Evolutionary conservation across 2,797 vertebrate species (phyloP).

Genomic region (Gouania willdenowi): DNA sequence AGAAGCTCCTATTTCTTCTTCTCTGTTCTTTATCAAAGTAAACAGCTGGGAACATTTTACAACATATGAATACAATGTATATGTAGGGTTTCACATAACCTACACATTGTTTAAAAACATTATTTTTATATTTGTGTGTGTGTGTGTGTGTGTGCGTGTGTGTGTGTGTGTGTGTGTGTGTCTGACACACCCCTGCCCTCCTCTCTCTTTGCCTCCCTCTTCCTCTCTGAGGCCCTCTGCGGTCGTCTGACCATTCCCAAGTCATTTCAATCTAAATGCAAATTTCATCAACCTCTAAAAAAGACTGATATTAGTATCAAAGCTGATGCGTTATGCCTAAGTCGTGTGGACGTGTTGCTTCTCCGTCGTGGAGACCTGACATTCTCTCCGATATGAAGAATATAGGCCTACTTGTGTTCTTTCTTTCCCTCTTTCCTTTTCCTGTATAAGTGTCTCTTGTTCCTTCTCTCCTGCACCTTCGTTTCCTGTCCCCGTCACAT

Average conservation of each 20-base stretch:
- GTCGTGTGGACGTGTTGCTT: slow-evolving; percentile 43
- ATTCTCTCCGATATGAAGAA: slow-evolving; percentile 38
- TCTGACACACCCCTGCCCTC: slow-evolving; percentile 9
- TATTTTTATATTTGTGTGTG: too few species aligned
- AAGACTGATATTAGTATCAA: slow-evolving; percentile 74
- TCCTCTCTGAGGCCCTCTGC: slow-evolving; percentile 52
- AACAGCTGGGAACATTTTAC: too few species aligned
- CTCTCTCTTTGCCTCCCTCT: slow-evolving; percentile 9
- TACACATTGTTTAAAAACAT: too few species aligned
- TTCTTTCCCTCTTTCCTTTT: slow-evolving; percentile 10
- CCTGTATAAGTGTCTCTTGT: not conserved
- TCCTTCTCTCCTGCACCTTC: not conserved
- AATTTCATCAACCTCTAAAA: slow-evolving; percentile 72
- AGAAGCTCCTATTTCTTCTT: too few species aligned
- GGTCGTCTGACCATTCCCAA: slow-evolving; percentile 64
- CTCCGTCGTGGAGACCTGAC: slow-evolving; percentile 39
- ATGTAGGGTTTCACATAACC: too few species aligned
- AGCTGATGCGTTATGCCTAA: slow-evolving; percentile 56
- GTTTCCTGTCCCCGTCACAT: not conserved
- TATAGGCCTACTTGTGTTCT: slow-evolving; percentile 30
- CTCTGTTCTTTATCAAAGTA: too few species aligned
- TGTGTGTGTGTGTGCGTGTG: slow-evolving; percentile 3
- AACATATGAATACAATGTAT: too few species aligned
- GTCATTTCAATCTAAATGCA: slow-evolving; percentile 78
- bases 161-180: slow-evolving; percentile 22